phyloP scores from a whole-genome alignment of 1,140 invertebrate species.

The Panagrolaimus sp. region DNA sequence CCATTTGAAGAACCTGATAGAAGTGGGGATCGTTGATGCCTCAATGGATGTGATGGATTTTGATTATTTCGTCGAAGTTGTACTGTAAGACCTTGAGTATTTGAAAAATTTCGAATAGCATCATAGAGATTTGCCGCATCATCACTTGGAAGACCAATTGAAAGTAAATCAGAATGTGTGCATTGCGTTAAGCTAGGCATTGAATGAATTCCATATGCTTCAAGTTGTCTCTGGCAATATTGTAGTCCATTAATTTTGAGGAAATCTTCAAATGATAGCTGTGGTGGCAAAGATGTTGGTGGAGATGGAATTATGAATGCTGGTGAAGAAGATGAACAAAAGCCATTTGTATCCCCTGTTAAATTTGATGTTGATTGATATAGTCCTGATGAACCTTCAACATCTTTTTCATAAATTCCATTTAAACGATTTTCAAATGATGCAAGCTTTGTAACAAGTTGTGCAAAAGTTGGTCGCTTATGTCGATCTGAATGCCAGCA shows the following conservation, averaged over 20 bases:
- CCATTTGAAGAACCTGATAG: neutral
- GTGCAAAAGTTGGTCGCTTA: slow-evolving; percentile 82
- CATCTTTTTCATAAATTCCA: slow-evolving; percentile 15
- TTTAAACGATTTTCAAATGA: slow-evolving; percentile 14
- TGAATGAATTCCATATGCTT: neutral
- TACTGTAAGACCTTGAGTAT: neutral
- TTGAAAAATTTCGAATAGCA: neutral
- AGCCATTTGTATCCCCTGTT: neutral
- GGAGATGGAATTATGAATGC: neutral
- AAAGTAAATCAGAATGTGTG: neutral
- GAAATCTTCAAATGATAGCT: slow-evolving; percentile 12
- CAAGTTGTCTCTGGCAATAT: neutral
- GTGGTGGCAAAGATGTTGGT: slow-evolving; percentile 6
- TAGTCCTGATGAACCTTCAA: neutral
- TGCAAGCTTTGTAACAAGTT: slow-evolving; percentile 25
- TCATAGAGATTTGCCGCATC: neutral
- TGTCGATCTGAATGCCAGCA: slow-evolving; percentile 97
- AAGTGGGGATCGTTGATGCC: neutral
- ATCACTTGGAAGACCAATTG: neutral
- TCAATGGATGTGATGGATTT: neutral
- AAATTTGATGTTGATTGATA: slow-evolving; percentile 10
- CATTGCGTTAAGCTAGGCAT: neutral
- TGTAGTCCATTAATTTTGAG: neutral
- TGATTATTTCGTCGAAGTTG: neutral
- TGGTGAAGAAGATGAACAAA: neutral